Evolutionary conservation across 2,797 vertebrate genomes (phyloP).

Genomic region (Esox masquinongy): DNA sequence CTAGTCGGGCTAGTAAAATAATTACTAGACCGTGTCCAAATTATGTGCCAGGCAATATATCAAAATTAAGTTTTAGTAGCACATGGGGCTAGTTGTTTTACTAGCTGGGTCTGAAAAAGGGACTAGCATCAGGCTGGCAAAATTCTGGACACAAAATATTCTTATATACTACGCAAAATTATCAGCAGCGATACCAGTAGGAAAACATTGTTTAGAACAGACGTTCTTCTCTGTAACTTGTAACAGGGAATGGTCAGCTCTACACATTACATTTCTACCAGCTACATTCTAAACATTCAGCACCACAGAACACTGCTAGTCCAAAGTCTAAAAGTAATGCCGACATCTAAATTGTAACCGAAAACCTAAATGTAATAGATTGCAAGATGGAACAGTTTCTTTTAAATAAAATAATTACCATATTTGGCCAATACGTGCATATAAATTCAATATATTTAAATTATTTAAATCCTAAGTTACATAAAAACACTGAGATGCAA

Average conservation of each 20-base stretch:
- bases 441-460: neutral
- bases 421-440: neutral
- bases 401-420: neutral
- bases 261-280: neutral
- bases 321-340: neutral
- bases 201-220: neutral
- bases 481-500: neutral
- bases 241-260: neutral
- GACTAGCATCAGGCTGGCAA: too few species aligned
- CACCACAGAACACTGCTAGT: neutral
- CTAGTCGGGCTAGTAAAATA: too few species aligned
- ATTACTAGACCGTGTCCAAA: too few species aligned
- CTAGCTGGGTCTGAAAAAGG: too few species aligned
- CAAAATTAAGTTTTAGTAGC: too few species aligned
- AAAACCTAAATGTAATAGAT: neutral
- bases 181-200: neutral
- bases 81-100: too few species aligned
- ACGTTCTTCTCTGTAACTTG: neutral
- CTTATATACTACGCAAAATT: neutral
- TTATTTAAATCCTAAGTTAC: neutral
- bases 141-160: neutral
- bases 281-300: neutral
- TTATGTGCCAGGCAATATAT: too few species aligned
- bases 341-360: too few species aligned
- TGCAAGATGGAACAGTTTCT: neutral